Conservation (phyloP, 2,888 invertebrate genomes). For the Agrochola lota region DNA sequence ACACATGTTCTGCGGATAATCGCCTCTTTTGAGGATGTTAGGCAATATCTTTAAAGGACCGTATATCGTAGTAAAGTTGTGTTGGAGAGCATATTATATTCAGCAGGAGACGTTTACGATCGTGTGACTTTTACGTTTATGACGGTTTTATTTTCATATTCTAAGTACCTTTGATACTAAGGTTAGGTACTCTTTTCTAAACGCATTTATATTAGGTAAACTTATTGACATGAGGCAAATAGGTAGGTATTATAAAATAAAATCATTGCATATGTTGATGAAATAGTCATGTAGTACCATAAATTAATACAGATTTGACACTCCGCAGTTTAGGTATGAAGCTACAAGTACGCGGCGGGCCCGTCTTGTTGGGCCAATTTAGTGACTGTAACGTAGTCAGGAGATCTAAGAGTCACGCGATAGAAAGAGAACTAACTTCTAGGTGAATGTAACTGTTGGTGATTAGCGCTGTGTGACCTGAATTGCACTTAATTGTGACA, state of each 20-base stretch:
- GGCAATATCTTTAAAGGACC: neutral
- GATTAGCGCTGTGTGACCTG: no score
- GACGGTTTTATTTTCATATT: constrained; percentile 1
- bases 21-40: constrained; percentile 11
- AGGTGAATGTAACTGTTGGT: no score
- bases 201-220: neutral
- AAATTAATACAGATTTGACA: no score
- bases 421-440: no score
- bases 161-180: neutral
- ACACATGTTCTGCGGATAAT: constrained; percentile 20
- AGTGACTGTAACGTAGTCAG: no score
- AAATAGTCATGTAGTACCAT: constrained; percentile 4
- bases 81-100: constrained; percentile 12
- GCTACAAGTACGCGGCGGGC: no score
- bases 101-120: constrained; percentile 13
- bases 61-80: neutral
- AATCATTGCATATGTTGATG: neutral
- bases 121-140: constrained; percentile 24
- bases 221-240: neutral
- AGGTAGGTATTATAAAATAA: no score
- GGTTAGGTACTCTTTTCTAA: neutral
- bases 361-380: no score
- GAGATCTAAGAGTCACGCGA: no score
- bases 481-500: no score
- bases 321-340: no score